A percentile compares a stretch with the other conserved stretches of the same genome.
Evolutionary conservation across 2,797 vertebrate genomes (phyloP).

Genomic region (Poecilia wingei): DNA sequence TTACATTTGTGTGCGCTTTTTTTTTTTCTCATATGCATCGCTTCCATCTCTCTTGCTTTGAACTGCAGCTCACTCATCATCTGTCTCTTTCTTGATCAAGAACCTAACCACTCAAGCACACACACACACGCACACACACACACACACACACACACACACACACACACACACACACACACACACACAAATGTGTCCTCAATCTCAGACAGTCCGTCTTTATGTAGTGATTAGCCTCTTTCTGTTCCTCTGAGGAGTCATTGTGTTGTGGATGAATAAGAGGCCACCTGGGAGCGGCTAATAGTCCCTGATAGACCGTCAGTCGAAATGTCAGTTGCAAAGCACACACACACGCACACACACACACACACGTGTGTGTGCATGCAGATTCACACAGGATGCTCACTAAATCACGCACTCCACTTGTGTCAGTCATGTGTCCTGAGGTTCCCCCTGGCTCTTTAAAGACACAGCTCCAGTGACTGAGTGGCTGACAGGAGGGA

Average conservation of each 20-base stretch:
- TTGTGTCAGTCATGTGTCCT: constrained; percentile 66
- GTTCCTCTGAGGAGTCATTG: constrained; percentile 72
- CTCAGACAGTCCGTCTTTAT: constrained; percentile 62
- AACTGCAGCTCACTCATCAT: constrained; percentile 20
- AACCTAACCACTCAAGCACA: constrained; percentile 22
- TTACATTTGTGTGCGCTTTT: constrained; percentile 11
- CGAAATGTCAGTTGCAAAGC: constrained; percentile 68
- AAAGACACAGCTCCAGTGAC: constrained; percentile 56
- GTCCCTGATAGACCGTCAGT: constrained; percentile 71
- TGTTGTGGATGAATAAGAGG: constrained; percentile 71
- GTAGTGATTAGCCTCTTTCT: constrained; percentile 70
- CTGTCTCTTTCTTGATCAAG: constrained; percentile 25
- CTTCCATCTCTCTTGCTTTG: constrained; percentile 32
- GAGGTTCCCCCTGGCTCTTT: constrained; percentile 48
- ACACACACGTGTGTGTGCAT: constrained; percentile 8
- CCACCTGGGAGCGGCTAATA: constrained; percentile 78
- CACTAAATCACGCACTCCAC: constrained; percentile 22
- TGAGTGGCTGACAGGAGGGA: constrained; percentile 65
- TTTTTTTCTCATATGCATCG: constrained; percentile 21
- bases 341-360: constrained; percentile 25
- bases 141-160: constrained; percentile 17
- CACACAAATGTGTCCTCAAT: constrained; percentile 37
- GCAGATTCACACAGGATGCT: constrained; percentile 1
- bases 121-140: constrained; percentile 26
- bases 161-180: constrained; percentile 18